phyloP scores from a whole-genome alignment of 2,113 vertebrate species.

The Siphamia tubifer region DNA sequence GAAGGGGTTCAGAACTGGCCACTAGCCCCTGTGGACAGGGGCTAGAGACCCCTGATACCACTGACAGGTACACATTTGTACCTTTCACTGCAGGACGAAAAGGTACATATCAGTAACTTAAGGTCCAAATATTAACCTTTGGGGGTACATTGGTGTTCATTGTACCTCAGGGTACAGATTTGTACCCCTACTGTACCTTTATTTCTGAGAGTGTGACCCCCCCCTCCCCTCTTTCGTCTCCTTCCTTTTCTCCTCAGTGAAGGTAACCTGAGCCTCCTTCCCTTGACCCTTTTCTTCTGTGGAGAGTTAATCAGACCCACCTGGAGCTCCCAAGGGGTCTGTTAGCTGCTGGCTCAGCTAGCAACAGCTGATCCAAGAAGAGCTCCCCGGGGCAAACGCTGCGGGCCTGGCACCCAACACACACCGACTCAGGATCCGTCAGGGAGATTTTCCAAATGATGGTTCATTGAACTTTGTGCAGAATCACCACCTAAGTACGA shows the following conservation, averaged over 20 bases:
- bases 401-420: conserved; percentile 53
- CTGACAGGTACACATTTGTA: too few relatives aligned
- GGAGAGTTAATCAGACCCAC: conserved; percentile 78
- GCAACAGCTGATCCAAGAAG: conserved; percentile 70
- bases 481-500: conserved; percentile 29
- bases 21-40: too few relatives aligned
- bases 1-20: too few relatives aligned
- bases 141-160: too few relatives aligned
- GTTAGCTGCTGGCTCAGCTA: conserved; percentile 72
- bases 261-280: conserved; percentile 70
- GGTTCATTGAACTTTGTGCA: conserved; percentile 48
- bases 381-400: conserved; percentile 47
- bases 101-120: too few relatives aligned
- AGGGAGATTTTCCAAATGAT: conserved; percentile 49
- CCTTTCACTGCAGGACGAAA: too few relatives aligned
- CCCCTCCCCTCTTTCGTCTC: neutral
- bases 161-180: too few relatives aligned
- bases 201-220: too few relatives aligned
- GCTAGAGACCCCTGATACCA: too few relatives aligned
- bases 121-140: too few relatives aligned
- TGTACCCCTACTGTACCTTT: too few relatives aligned
- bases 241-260: conserved; percentile 16
- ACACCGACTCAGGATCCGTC: conserved; percentile 44
- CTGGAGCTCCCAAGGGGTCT: conserved; percentile 68
- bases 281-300: conserved; percentile 72